phyloP scores from a whole-genome alignment of 1,140 invertebrate genomes.

The Bombus affinis region DNA sequence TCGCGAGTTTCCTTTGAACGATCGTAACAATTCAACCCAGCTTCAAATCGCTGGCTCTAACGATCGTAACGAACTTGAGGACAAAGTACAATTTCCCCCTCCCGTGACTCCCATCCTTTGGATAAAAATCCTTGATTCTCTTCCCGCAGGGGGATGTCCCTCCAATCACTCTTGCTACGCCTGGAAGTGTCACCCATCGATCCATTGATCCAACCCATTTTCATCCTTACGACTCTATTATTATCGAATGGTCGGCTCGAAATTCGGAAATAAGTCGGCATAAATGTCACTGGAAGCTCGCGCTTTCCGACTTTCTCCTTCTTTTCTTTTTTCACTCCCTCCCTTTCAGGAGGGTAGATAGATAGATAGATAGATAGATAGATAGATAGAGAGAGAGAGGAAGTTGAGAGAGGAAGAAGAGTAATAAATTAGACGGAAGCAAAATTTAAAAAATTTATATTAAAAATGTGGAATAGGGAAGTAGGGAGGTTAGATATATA shows the following conservation, averaged over 20 bases:
- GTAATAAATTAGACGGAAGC: no score
- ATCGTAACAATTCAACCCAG: no score
- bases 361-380: background rate
- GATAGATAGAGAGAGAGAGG: background rate
- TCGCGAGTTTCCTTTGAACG: no score
- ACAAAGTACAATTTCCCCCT: constrained; percentile 73
- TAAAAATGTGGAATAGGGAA: background rate
- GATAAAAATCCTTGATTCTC: constrained; percentile 77
- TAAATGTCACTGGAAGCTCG: constrained; percentile 7
- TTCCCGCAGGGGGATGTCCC: constrained; percentile 77
- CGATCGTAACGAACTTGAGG: constrained; percentile 30
- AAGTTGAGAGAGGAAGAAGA: no score
- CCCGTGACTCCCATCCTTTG: constrained; percentile 77
- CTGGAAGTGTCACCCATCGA: constrained; percentile 71
- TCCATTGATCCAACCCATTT: constrained; percentile 71
- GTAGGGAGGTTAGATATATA: background rate
- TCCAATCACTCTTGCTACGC: constrained; percentile 68
- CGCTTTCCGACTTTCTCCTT: background rate
- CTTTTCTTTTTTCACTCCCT: no score
- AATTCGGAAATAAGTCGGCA: constrained; percentile 20
- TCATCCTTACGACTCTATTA: constrained; percentile 70
- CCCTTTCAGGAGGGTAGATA: background rate
- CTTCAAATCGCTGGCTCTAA: background rate
- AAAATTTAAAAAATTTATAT: no score
- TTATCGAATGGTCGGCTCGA: constrained; percentile 50